Evolutionary conservation across 1,140 invertebrate species (phyloP), one percentile per base, ranked within the genome.

Genomic region (Oryzaephilus surinamensis): DNA sequence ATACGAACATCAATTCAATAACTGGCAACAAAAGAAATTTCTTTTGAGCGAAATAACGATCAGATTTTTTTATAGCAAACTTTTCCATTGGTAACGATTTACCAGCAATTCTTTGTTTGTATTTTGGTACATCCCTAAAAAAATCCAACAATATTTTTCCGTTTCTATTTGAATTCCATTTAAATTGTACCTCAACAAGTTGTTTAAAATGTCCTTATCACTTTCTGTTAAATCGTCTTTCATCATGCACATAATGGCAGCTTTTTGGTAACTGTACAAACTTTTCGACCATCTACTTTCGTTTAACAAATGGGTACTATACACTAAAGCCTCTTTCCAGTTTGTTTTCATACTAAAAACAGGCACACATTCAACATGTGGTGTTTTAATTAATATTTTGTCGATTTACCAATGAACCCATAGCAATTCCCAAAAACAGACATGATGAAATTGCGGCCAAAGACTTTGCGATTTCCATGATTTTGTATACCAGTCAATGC

Each of bases 71-170:
- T 6, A 90, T 74, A 20, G 84, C 81, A 69, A 96, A 97, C 56
- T 97, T 98, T 62, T 98, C 94, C 73, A 96, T 84, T 10, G 94
- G 93, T 45, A 97, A 65, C 5, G 92, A 96, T 67, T 97, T 96
- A 0, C 94, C 94, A 19, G 92, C 91, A 38, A 97, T 92, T 38
- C 84, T 71, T 58, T 94, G 85, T 54, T 90, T 92, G 59, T 79
- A 79, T 28, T 67, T 67, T 5, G 90, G 86, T 12, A 84, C 81
- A 48, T 80, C 74, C 43, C 84, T 88, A 54, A 23, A 67, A 66
- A 53, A 24, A 14, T 38, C 6, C 4, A 17, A 32, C 4, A 14
- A 10, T 10, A 33, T 24, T 30, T 14, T 30, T 5, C n/a, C 4
- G n/a, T 28, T 28, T 4, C 3, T 6, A 31, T 32, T 6, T 11